Conservation (phyloP, 2,113 vertebrate species). For the Dasyurus viverrinus region DNA sequence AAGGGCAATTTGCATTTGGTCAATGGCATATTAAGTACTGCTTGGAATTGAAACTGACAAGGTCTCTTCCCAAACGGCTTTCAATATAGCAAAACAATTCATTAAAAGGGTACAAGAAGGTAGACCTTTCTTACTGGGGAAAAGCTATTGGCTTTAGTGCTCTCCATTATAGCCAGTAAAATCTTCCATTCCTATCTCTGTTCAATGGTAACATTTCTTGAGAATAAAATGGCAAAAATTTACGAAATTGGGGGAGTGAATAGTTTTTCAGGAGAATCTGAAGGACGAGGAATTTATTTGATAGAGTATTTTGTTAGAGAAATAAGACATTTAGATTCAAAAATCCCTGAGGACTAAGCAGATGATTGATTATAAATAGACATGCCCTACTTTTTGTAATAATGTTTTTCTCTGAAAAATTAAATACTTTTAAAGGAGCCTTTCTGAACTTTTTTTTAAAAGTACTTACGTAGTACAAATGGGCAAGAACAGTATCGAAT, state of each 20-base stretch:
- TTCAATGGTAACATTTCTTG: not conserved
- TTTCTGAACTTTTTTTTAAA: not conserved
- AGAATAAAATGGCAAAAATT: not conserved
- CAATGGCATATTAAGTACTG: not conserved
- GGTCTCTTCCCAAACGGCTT: slow-evolving; percentile 3
- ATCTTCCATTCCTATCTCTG: not conserved
- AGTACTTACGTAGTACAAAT: not conserved
- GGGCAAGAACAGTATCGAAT: not conserved
- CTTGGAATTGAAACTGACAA: not conserved
- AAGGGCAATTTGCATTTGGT: not conserved
- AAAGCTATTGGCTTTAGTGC: not conserved
- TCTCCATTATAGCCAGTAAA: not conserved
- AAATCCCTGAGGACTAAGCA: not conserved
- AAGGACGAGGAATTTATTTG: not conserved
- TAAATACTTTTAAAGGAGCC: not conserved
- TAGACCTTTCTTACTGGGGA: not conserved
- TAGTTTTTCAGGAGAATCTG: not conserved
- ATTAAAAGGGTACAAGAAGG: not conserved
- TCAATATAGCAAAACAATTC: slow-evolving; percentile 9
- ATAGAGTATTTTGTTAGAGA: not conserved
- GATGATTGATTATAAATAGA: not conserved
- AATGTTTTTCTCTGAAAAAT: not conserved
- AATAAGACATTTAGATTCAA: not conserved
- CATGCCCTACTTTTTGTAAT: not conserved
- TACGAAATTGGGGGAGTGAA: not conserved